Percentiles rank a stretch among this genome's conserved stretches.
phyloP scores from a whole-genome alignment of 2,113 vertebrate genomes.

The Petrocephalus microphthalmus region DNA sequence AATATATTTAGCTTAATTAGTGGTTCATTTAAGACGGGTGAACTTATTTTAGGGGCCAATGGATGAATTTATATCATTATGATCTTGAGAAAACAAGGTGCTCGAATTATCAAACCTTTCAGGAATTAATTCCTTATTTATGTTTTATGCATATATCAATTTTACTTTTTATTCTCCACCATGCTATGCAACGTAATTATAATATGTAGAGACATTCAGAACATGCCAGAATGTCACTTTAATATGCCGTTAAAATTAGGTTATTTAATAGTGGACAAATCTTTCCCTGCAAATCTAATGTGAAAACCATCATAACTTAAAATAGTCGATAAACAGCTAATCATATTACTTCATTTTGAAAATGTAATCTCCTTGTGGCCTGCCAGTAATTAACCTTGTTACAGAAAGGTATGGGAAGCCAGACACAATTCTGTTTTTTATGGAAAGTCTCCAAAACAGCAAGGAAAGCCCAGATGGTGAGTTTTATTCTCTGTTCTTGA shows the following conservation, averaged over 20 bases:
- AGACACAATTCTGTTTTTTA: constrained; percentile 61
- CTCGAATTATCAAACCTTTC: constrained; percentile 48
- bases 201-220: constrained; percentile 49
- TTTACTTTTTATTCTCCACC: constrained; percentile 45
- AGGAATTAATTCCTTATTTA: background rate
- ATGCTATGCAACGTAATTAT: constrained; percentile 54
- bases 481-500: constrained; percentile 14
- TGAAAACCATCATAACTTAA: constrained; percentile 57
- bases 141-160: constrained; percentile 42
- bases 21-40: background rate
- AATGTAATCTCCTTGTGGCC: constrained; percentile 69
- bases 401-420: constrained; percentile 64
- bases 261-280: constrained; percentile 63
- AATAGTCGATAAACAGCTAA: constrained; percentile 59
- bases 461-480: constrained; percentile 42
- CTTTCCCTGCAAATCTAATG: constrained; percentile 55
- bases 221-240: constrained; percentile 60
- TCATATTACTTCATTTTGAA: constrained; percentile 68
- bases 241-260: constrained; percentile 61
- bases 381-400: constrained; percentile 71
- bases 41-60: background rate
- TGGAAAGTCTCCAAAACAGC: constrained; percentile 37
- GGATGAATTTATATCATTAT: constrained; percentile 34
- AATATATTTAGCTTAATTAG: constrained; percentile 7
- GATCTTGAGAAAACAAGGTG: constrained; percentile 36